These are phyloP conservation scores for Aleadryas rufinucha DNA, from an alignment of 2,113 vertebrate genomes.

Conservation along the genomic window DNA sequence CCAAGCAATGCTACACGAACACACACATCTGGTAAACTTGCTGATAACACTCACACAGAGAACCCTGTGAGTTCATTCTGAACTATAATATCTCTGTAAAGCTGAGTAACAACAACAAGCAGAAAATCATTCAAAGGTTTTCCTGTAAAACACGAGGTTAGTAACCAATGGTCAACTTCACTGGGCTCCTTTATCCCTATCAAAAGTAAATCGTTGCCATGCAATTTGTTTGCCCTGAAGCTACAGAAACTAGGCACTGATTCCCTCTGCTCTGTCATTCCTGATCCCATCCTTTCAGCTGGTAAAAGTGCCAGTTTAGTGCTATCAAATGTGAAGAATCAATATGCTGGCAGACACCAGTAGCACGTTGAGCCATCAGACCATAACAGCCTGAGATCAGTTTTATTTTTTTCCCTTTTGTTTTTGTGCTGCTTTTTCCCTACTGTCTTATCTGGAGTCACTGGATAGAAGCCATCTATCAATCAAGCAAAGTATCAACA, in stretches of 20 bases:
- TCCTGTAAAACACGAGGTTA: not conserved
- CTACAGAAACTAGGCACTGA: not conserved
- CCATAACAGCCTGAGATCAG: constrained; percentile 45
- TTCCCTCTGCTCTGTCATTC: constrained; percentile 28
- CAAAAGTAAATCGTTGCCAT: constrained; percentile 7
- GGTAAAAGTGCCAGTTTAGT: constrained; percentile 31
- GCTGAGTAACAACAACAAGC: not conserved
- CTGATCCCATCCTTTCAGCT: constrained; percentile 4
- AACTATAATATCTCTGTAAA: not conserved
- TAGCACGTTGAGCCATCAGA: constrained; percentile 50
- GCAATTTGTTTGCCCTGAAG: constrained; percentile 24
- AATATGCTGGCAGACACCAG: constrained; percentile 60
- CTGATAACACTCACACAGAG: not conserved
- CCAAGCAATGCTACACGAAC: not conserved
- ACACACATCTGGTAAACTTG: not conserved
- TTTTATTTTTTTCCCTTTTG: constrained; percentile 13
- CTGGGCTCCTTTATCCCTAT: constrained; percentile 32
- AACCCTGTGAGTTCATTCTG: not conserved
- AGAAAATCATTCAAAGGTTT: constrained; percentile 44
- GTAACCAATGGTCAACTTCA: not conserved
- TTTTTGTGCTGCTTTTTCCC: constrained; percentile 29
- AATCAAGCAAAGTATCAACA: constrained; percentile 55
- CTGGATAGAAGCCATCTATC: constrained; percentile 58
- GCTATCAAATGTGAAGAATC: constrained; percentile 59
- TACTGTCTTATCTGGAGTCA: constrained; percentile 51